These are phyloP conservation scores for Hartigia nigra DNA, from an alignment of 2,888 invertebrate genomes.

Conservation along the genomic window DNA sequence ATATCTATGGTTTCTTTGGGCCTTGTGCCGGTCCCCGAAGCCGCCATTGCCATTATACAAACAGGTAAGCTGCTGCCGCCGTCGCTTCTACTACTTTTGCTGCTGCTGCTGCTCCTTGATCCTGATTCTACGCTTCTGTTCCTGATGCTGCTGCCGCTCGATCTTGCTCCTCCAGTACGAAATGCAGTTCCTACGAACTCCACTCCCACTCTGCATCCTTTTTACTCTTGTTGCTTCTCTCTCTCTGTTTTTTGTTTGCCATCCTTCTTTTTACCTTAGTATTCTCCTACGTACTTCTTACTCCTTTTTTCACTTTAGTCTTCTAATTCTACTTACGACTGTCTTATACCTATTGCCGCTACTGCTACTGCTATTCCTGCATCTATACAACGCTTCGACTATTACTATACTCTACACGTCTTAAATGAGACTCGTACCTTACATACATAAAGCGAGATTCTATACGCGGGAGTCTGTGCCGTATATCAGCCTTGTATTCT, in stretches of 20 bases:
- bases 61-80: slow-evolving; percentile 13
- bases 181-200: slow-evolving; percentile 40
- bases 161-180: slow-evolving; percentile 13
- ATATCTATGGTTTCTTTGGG: slow-evolving; percentile 63
- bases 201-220: slow-evolving; percentile 5
- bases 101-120: neutral
- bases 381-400: neutral
- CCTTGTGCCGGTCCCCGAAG: slow-evolving; percentile 47
- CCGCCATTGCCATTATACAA: slow-evolving; percentile 50
- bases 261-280: neutral
- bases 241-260: too few relatives aligned
- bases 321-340: neutral
- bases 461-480: neutral
- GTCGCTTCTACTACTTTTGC: slow-evolving; percentile 15
- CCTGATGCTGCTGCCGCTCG: neutral
- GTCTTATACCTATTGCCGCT: neutral
- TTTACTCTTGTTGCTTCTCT: neutral
- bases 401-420: neutral
- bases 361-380: neutral
- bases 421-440: neutral
- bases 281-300: neutral
- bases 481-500: neutral
- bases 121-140: neutral
- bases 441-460: neutral
- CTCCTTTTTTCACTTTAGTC: neutral